Evolutionary conservation across 1,140 invertebrate species (phyloP), one percentile per base, ranked within the genome.

Genomic region (Ceratina australensis): DNA sequence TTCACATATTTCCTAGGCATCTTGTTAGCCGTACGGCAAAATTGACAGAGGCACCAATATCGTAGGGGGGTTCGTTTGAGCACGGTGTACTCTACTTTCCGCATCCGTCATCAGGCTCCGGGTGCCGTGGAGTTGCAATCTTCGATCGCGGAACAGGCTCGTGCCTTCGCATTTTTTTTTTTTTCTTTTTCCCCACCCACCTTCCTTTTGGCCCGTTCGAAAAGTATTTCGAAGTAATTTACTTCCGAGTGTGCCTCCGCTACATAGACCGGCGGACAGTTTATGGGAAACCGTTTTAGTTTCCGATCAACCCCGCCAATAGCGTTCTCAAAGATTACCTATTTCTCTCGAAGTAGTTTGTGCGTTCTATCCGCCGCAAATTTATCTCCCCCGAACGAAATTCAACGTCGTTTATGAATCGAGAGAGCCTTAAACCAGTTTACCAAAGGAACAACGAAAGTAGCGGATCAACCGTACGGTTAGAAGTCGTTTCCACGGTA

Each of bases 141-240:
- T 72, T 33, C 56, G 24, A 63, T 72, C 71, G 18, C 28, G 28
- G 28, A 33, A 33, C 28, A 33, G 28, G 20, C 15, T 13, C n/a
- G 26, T 42, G 13, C 4, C 15, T 7, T 50, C 26, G 15, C 16
- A 42, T 69, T 28, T 68, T 69, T 66, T 42, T 59, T 12, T n/a
- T n/a, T n/a, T n/a, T n/a, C n/a, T n/a, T n/a, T n/a, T n/a, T n/a
- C n/a, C n/a, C n/a, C n/a, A n/a, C n/a, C n/a, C n/a, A n/a, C n/a
- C 42, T 78, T 69, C 60, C 24, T 67, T 16, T 26, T 28, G 20
- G 59, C 59, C 13, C n/a, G 24, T 22, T 47, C 52, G 60, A 72
- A 76, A 54, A 47, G 72, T 33, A 76, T 72, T 76, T 61, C 28
- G 28, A 52, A 77, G 68, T 76, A 74, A 82, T 82, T 83, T 76